Conservation (phyloP, 2,113 vertebrate species). For the Brachyhypopomus occidentalis region DNA sequence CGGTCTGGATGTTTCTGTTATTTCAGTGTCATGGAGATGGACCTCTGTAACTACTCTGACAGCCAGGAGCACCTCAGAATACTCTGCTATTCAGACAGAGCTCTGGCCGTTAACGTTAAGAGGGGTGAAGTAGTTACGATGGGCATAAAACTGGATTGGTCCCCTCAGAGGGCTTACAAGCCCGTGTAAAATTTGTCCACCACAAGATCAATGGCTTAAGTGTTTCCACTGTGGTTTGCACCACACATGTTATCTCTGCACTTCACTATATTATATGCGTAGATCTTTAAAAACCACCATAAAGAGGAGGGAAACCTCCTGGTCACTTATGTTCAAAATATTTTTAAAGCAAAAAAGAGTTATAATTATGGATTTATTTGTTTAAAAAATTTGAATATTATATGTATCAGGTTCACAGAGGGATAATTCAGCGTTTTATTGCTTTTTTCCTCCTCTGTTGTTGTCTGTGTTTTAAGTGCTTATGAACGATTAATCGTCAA, state of each 20-base stretch:
- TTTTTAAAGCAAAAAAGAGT: not conserved
- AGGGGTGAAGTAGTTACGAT: slow-evolving; percentile 73
- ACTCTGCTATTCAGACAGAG: slow-evolving; percentile 63
- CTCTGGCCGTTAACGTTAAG: slow-evolving; percentile 75
- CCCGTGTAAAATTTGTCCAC: slow-evolving; percentile 72
- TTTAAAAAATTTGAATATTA: slow-evolving; percentile 17
- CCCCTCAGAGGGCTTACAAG: slow-evolving; percentile 74
- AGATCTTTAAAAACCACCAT: slow-evolving; percentile 61
- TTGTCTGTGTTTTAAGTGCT: slow-evolving; percentile 27
- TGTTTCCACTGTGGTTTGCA: slow-evolving; percentile 70
- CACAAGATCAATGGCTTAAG: slow-evolving; percentile 66
- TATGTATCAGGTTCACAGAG: not conserved
- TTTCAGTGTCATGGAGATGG: slow-evolving; percentile 62
- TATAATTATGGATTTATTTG: slow-evolving; percentile 11
- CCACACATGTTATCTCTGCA: slow-evolving; percentile 57
- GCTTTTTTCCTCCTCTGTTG: slow-evolving; percentile 9
- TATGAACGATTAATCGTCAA: slow-evolving; percentile 14
- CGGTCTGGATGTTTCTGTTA: slow-evolving; percentile 55
- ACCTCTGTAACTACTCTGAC: slow-evolving; percentile 33
- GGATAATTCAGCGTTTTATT: slow-evolving; percentile 6
- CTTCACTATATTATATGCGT: slow-evolving; percentile 57
- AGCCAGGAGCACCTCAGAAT: slow-evolving; percentile 58
- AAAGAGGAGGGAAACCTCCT: slow-evolving; percentile 35
- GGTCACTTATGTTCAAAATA: slow-evolving; percentile 8
- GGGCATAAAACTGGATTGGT: slow-evolving; percentile 73